Base-by-base conservation (phyloP, 2,888 invertebrate genomes). In the Selenia dentaria region DNA sequence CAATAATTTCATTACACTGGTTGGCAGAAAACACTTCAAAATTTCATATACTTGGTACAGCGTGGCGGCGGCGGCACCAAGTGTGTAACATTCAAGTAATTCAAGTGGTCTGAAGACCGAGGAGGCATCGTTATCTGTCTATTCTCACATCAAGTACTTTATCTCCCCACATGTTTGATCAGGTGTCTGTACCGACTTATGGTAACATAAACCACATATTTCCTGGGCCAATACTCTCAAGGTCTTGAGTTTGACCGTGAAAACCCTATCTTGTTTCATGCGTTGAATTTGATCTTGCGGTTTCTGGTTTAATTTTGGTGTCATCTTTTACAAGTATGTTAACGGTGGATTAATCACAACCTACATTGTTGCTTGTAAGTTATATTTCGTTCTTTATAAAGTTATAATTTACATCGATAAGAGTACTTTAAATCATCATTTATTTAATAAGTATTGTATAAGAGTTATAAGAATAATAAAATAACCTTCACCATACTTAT, bases 151-250 rank as follows among this genome's bases (percentile, higher is more conserved):
- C 87, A 88, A 88, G 90, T 89, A 88, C 77, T 79, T 86, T 89
- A 88, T 89, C 89, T 75, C 64, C 74, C 78, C 81, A 76, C 73
- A 76, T 90, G 83, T 90, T 90, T 90, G 83, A 86, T 87, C 89
- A 89, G 90, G 89, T 90, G 90, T 74, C 70, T 63, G 64, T 64
- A 42, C 37, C 16, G 36, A 37, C 32, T 48, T 69, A 76, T 71
- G 70, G 75, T 70, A 74, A 79, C 66, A 69, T 72, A 66, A 74
- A 68, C 72, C 70, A 75, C 67, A 73, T 74, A 70, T 70, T 67
- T 74, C 64, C 54, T 59, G 54, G 64, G 60, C 51, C 45, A 34
- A 36, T 45, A 39, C 56, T 56, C 57, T 73, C 87, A 86, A 87
- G 87, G 85, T 74, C 79, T 68, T 20, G 38, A 34, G 24, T 69